Percentiles rank a stretch among this genome's conserved stretches.
These are phyloP conservation scores for Lepidocyrtinus sp. DNA, from an alignment of 2,888 invertebrate genomes.

Conservation along the genomic window DNA sequence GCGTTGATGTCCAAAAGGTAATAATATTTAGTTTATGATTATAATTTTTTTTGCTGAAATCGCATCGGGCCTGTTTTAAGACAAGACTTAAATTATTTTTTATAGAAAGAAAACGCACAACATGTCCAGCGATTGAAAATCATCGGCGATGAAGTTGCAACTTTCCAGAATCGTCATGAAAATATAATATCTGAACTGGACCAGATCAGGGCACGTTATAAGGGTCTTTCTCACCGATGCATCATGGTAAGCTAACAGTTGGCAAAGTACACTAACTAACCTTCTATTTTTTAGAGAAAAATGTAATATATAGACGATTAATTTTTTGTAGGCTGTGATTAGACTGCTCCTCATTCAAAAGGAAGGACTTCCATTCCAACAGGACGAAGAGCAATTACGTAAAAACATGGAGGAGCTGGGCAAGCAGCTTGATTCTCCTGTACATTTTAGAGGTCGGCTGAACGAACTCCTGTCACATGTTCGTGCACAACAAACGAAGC, in stretches of 20 bases:
- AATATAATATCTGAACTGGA: slow-evolving; percentile 85
- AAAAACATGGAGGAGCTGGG: slow-evolving; percentile 90
- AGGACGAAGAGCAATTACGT: slow-evolving; percentile 92
- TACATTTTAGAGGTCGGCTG: slow-evolving; percentile 92
- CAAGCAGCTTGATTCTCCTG: slow-evolving; percentile 90
- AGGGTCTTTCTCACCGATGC: slow-evolving; percentile 87
- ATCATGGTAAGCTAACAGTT: slow-evolving; percentile 77
- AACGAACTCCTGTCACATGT: slow-evolving; percentile 93
- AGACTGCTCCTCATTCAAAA: slow-evolving; percentile 92
- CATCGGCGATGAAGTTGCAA: slow-evolving; percentile 83
- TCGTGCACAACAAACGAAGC: slow-evolving; percentile 78
- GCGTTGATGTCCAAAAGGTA: slow-evolving; percentile 80
- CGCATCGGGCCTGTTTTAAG: too few relatives aligned
- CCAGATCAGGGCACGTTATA: slow-evolving; percentile 85
- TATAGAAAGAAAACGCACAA: slow-evolving; percentile 82
- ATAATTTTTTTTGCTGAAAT: background rate
- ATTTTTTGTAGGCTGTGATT: slow-evolving; percentile 80
- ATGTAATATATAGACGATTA: too few relatives aligned
- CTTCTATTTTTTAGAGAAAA: too few relatives aligned
- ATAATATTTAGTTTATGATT: slow-evolving; percentile 70
- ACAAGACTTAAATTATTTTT: too few relatives aligned
- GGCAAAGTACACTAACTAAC: too few relatives aligned
- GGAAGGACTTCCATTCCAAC: slow-evolving; percentile 87
- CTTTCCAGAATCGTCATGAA: slow-evolving; percentile 85
- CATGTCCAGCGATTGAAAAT: slow-evolving; percentile 87